Percentiles rank a stretch among this genome's conserved stretches.
These are phyloP conservation scores for Hoplostethus atlanticus DNA, from an alignment of 2,797 vertebrate species.

Conservation along the genomic window DNA sequence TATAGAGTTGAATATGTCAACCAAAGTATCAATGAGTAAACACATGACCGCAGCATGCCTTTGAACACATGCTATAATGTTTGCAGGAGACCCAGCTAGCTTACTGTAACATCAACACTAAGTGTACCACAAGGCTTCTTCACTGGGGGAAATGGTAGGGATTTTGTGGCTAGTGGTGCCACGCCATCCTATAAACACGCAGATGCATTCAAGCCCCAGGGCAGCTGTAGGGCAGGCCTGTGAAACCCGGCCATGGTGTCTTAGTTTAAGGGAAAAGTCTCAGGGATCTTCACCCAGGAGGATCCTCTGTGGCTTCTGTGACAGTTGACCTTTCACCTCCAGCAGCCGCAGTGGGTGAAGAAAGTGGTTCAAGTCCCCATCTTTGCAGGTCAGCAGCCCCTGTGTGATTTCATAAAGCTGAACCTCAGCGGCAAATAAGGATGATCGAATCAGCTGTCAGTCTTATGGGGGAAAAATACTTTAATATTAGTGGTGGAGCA, in stretches of 20 bases:
- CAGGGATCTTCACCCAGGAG: constrained; percentile 76
- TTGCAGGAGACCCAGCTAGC: constrained; percentile 28
- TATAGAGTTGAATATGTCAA: constrained; percentile 12
- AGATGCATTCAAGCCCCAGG: constrained; percentile 85
- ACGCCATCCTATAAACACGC: constrained; percentile 73
- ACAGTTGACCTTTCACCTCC: constrained; percentile 80
- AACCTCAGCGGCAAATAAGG: constrained; percentile 27
- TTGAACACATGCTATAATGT: constrained; percentile 3
- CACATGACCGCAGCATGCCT: neutral
- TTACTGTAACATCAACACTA: constrained; percentile 60
- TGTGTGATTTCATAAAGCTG: constrained; percentile 59
- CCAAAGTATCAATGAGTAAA: neutral
- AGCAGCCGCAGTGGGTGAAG: constrained; percentile 46
- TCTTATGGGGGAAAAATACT: neutral
- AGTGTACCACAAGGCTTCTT: constrained; percentile 23
- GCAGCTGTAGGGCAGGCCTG: constrained; percentile 83
- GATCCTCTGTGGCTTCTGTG: constrained; percentile 75
- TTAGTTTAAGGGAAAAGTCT: constrained; percentile 80
- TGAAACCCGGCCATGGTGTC: constrained; percentile 80
- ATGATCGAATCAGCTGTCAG: constrained; percentile 15
- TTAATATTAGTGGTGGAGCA: constrained; percentile 36
- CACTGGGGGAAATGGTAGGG: constrained; percentile 45
- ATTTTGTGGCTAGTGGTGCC: constrained; percentile 64
- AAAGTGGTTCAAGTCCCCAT: constrained; percentile 54
- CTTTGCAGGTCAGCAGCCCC: constrained; percentile 66